These are phyloP conservation scores for Carcinoscorpius rotundicauda DNA, from an alignment of 1,140 invertebrate genomes.

Conservation along the genomic window DNA sequence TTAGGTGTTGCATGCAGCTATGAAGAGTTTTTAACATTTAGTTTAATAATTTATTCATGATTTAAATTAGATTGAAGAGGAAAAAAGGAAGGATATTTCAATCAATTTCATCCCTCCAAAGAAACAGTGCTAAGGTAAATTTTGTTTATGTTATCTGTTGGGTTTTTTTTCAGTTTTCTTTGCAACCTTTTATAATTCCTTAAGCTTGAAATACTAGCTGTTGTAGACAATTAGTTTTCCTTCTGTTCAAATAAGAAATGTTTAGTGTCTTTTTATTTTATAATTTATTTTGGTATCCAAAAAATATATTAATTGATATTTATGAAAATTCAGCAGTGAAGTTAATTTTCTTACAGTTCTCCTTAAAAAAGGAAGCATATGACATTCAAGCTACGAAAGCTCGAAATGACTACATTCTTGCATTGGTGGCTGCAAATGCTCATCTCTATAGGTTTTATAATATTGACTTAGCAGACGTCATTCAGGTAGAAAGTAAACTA, in stretches of 20 bases:
- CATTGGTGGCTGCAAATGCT: constrained; percentile 83
- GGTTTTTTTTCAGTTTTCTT: no score
- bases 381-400: constrained; percentile 88
- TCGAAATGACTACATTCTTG: constrained; percentile 85
- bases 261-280: no score
- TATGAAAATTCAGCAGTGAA: no score
- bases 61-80: constrained; percentile 53
- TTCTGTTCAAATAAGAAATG: no score
- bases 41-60: no score
- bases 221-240: no score
- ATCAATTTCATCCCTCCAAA: constrained; percentile 86
- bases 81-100: constrained; percentile 94
- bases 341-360: constrained; percentile 42
- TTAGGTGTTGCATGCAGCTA: no score
- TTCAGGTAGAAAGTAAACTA: constrained; percentile 44
- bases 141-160: neutral
- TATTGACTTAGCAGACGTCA: constrained; percentile 74
- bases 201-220: no score
- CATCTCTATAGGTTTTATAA: constrained; percentile 88
- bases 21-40: no score
- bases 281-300: no score
- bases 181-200: no score
- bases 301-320: no score
- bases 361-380: constrained; percentile 72
- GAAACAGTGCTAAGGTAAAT: constrained; percentile 83